A percentile compares a stretch with the other conserved stretches of the same genome.
Conservation (phyloP, 2,113 vertebrate genomes). For the Psittacula cyanocephala region DNA sequence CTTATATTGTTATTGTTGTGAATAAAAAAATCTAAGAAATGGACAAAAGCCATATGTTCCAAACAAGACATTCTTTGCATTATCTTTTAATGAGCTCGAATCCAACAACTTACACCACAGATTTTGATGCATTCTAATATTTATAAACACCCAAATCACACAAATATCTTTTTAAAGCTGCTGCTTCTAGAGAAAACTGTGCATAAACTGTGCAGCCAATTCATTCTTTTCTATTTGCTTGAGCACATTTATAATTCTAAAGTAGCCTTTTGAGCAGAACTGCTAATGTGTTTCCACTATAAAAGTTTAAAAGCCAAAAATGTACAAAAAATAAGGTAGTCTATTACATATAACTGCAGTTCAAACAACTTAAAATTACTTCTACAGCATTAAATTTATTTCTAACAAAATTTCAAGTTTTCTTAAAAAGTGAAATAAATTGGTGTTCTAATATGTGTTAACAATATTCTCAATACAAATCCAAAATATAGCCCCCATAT, state of each 20-base stretch:
- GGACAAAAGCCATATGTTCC: neutral
- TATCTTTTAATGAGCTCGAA: neutral
- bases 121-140: neutral
- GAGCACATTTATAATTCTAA: neutral
- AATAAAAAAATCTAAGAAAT: neutral
- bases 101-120: neutral
- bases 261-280: neutral
- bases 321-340: neutral
- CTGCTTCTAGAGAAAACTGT: neutral
- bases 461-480: neutral
- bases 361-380: neutral
- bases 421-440: neutral
- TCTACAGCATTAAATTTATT: neutral
- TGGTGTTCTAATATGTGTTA: neutral
- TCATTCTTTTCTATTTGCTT: neutral
- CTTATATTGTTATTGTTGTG: neutral
- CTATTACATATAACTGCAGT: neutral
- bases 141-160: neutral
- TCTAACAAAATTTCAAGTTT: neutral
- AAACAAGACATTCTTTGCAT: neutral
- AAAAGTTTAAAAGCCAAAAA: neutral
- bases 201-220: neutral
- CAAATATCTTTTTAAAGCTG: neutral
- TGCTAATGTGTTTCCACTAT: neutral
- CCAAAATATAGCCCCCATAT: neutral